Evolutionary conservation across 2,797 vertebrate species (phyloP), one percentile per base, ranked within the genome.

Genomic region (Pseudomugil tenellus): DNA sequence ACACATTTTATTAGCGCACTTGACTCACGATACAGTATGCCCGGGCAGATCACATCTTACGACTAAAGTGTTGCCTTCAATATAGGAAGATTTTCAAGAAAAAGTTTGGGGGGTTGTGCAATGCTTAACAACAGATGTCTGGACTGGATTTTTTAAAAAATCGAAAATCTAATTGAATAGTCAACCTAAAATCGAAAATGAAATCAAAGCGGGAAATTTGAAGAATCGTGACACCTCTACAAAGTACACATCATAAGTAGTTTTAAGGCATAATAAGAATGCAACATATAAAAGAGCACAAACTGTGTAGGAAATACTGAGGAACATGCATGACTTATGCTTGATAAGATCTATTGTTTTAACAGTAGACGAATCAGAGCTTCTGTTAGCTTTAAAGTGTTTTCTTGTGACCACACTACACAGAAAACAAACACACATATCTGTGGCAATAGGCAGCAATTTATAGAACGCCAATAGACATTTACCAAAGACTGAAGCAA

Each of bases 401-500:
- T 31, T 21, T 34, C 29, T 32, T 26, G 7, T 6, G 60, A 70
- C 3, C 29, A 55, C 19, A 39, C 2, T 39, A 12, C 60, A 49
- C 14, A 46, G 49, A 63, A 72, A 70, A 76, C 46, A 51, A 67
- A 63, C n/a, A 52, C 54, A 72, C 61, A 21, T 52, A 32, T 54
- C 58, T 0, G 19, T 29, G 41, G 12, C 28, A 58, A 35, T 26
- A 51, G 46, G 54, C 54, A 34, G 61, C 67, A 81, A 72, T 76
- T 73, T 71, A 75, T 52, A 17, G 16, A 74, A 77, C 48, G 76
- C 69, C 70, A 82, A 72, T 21, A 69, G 60, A 62, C 62, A 58
- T 85, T 84, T 69, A 76, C 31, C 71, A 55, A 74, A 84, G 61
- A 56, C 69, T 37, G 35, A 55, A 61, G 67, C 41, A 67, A 80